Base-by-base conservation (phyloP, 2,113 vertebrate species). In the Cettia cetti region DNA sequence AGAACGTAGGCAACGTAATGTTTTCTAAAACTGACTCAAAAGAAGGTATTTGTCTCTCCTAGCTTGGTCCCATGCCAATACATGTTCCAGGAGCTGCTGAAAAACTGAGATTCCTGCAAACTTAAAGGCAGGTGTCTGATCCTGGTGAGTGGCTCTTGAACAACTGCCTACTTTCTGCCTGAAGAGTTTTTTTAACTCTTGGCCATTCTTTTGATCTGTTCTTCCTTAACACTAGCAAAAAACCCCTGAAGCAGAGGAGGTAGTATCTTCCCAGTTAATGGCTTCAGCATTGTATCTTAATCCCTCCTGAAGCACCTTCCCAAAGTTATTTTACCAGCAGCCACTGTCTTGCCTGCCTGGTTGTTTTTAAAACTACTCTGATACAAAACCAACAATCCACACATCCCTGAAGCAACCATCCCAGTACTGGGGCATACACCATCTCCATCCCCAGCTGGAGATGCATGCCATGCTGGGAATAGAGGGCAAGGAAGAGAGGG, bases 111-210 rank as follows among this genome's bases (percentile, higher is more conserved):
- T 35, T 79, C 61, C 83, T 42, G 28, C 37, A 82, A 64, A 85
- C 53, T 65, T 6, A 7, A 3, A 60, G 39, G 49, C 72, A 92
- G 81, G 95, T 82, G 72, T 27, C 83, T 92, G 89, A 39, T 95
- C 56, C 53, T 53, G 28, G 31, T 3, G 14, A 92, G 45, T 66
- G 64, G 91, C 70, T 91, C 84, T 83, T 8, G 0, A 78, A 80
- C 64, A 86, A 87, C 49, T 87, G 91, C 57, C 75, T 85, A n/a
- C 84, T 76, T 85, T 89, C 87, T n/a, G 66, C 63, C 83, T 66
- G 35, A 24, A 86, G 63, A 95, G 52, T 31, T 22, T 79, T 89
- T 86, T 93, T 94, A 94, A 95, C 89, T 84, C 92, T 91, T 89
- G 57, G 68, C 28, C 83, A 68, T 31, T 74, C 27, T 49, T 94